Base-by-base conservation (phyloP, 2,888 invertebrate genomes). In the Galerucella pusilla region DNA sequence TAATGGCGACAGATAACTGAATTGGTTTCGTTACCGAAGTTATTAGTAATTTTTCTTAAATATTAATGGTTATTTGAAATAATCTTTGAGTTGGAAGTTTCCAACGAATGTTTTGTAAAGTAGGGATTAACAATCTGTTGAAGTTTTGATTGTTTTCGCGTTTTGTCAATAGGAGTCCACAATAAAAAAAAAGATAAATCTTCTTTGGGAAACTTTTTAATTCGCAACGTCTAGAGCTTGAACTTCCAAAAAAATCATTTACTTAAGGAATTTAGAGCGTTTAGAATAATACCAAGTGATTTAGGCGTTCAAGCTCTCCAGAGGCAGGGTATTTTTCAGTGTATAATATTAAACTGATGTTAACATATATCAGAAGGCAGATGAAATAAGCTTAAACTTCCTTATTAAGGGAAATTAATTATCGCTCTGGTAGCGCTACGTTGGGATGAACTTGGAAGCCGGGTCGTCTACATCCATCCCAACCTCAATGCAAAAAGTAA, bases 51-150 rank as follows among this genome's bases (percentile, higher is more conserved):
- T 71, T 69, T 42, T 69, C 69, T 74, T 70, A 74, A 74, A 74
- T 76, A 72, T 76, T 72, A 74, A 76, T 76, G 71, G 76, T 71
- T 74, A 73, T 76, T 76, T 74, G 68, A 68, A 71, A 76, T 49
- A 49, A 49, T 14, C 49, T 49, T 6, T 6, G 2, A 12, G 11
- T 14, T 11, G 12, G 14, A 76, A 72, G 60, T 74, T 76, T 74
- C 66, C 67, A 74, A 74, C 74, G 76, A 76, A 66, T 61, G 69
- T 60, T 71, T 63, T 12, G 60, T 66, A 69, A 69, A 70, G 72
- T n/a, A 20, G 54, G 70, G 49, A 68, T 75, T 72, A 65, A 68
- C 60, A 64, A 72, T 72, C 69, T 52, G 68, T 69, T 60, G 64
- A 71, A 75, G 65, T 72, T 68, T 72, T 71, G 71, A 71, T 68